Evolutionary conservation across 2,113 vertebrate species (phyloP), one percentile per base, ranked within the genome.

Genomic region (Piprites chloris): DNA sequence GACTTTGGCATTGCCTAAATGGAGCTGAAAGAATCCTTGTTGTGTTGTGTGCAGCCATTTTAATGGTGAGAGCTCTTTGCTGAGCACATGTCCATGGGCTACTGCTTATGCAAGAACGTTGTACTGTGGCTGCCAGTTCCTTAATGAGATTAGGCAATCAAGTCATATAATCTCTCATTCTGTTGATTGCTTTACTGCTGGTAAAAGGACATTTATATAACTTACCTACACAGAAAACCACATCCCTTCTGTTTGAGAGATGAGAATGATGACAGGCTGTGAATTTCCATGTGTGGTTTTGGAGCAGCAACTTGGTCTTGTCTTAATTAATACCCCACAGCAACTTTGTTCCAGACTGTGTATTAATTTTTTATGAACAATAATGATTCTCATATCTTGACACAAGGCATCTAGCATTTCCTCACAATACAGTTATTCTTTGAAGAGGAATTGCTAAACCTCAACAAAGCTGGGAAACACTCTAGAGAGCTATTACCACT

Each of bases 171-270:
- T 93, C 75, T 89, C 50, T 58, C 50, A 30, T 86, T 89, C 83
- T 87, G 89, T 73, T 74, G 23, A 92, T 65, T 80, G 93, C 91
- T 96, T 96, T 93, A 68, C 94, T 83, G 89, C 82, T 22, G 7
- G 79, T 85, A 83, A 97, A 88, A 94, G 86, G 87, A 94, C 95
- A 93, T 96, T 97, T 95, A 94, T 96, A 79, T 91, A 97, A 97
- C 76, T 74, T 92, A 96, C 94, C 90, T 87, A 91, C 63, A 68
- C 72, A 47, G 72, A 53, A 96, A 94, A 93, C 95, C 95, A 94
- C 96, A 97, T 97, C 93, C 83, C 86, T 92, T 92, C 63, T 86
- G 65, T 74, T 53, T 89, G 72, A 92, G 82, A 95, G 79, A 87
- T 68, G 85, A 89, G 74, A 65, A 72, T 79, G 67, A 82, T 56